phyloP scores from a whole-genome alignment of 2,113 vertebrate genomes.

The Myotis lucifugus region DNA sequence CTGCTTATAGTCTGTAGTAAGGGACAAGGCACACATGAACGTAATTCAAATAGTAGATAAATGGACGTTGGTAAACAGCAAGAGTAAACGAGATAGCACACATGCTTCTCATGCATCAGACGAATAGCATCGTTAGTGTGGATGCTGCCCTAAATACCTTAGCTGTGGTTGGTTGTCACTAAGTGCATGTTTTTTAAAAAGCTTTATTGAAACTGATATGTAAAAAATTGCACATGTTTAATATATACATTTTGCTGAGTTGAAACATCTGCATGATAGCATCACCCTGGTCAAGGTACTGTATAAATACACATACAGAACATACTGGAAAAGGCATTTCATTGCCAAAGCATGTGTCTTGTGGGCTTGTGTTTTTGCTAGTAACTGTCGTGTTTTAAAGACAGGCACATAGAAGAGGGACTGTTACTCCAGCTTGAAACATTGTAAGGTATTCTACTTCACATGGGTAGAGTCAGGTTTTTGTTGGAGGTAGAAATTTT shows the following conservation, averaged over 20 bases:
- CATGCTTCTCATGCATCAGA: background rate
- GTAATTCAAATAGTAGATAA: background rate
- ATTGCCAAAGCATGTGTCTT: background rate
- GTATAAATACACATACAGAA: rapidly evolving
- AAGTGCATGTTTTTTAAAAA: background rate
- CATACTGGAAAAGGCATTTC: background rate
- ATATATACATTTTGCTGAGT: background rate
- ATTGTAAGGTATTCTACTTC: background rate
- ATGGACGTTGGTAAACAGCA: background rate
- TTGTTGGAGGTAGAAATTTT: background rate
- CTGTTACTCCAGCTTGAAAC: background rate
- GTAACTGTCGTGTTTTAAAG: background rate
- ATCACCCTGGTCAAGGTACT: background rate
- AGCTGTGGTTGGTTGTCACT: background rate
- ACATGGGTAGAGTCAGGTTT: background rate
- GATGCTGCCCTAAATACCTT: rapidly evolving
- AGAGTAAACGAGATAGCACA: background rate
- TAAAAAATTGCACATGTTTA: background rate
- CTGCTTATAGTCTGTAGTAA: background rate
- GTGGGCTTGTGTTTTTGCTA: background rate
- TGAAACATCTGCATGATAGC: background rate
- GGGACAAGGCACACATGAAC: background rate
- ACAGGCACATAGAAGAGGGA: background rate
- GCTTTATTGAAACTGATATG: background rate
- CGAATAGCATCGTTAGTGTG: background rate